Evolutionary conservation across 2,113 vertebrate species (phyloP).

Genomic region (Mystacornis crossleyi): DNA sequence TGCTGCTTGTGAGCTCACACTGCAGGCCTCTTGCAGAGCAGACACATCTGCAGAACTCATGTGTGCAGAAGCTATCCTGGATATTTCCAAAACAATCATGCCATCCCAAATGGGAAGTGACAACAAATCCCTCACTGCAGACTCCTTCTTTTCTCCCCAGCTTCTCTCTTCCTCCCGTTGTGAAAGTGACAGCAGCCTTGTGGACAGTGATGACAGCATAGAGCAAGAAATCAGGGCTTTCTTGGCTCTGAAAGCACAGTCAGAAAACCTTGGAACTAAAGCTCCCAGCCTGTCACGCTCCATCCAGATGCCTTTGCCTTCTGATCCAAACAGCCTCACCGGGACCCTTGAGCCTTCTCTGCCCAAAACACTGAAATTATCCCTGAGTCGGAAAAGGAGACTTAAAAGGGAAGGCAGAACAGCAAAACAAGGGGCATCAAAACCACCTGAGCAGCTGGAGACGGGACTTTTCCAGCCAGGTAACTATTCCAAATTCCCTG

Average conservation of each 20-base stretch:
- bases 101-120: conserved; percentile 73
- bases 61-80: conserved; percentile 95
- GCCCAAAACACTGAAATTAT: conserved; percentile 53
- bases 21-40: conserved; percentile 68
- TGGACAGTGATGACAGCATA: conserved; percentile 94
- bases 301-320: neutral
- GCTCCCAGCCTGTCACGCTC: neutral
- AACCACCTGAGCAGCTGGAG: neutral
- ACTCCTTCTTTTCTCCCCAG: conserved; percentile 24
- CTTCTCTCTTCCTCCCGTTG: neutral
- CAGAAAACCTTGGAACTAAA: conserved; percentile 67
- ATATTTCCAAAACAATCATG: conserved; percentile 95
- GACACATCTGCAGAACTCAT: conserved; percentile 91
- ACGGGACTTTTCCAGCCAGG: neutral
- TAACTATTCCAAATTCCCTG: neutral
- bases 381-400: conserved; percentile 74
- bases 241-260: conserved; percentile 89
- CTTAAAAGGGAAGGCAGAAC: conserved; percentile 40
- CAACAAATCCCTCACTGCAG: neutral
- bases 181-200: conserved; percentile 81
- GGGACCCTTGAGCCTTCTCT: neutral
- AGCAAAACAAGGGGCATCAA: neutral
- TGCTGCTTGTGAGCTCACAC: neutral
- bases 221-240: conserved; percentile 93
- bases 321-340: neutral